Base-by-base conservation (phyloP, 1,140 invertebrate genomes). In the Musca vetustissima region DNA sequence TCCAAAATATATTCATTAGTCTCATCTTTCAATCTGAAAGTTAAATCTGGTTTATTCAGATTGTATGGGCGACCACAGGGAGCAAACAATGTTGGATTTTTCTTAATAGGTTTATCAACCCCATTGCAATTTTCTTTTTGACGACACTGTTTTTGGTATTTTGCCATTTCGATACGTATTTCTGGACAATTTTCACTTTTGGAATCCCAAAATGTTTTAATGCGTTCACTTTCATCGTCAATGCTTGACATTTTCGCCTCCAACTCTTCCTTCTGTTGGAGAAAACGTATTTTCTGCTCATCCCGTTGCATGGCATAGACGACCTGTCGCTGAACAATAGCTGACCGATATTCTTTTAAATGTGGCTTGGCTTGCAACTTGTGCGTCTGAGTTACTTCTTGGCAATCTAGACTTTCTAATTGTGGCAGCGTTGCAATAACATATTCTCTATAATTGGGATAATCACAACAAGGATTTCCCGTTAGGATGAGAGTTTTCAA, bases 381-480 rank as follows among this genome's bases (percentile, higher is more conserved):
- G 75, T 97, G 93, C 15, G 92, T 92, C 79, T 87, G 87, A 67
- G 88, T 88, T 64, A 98, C 91, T 70, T 90, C 87, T 24, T 72
- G 77, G 14, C 90, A 90, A 83, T 98, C 96, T 0, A 98, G 85
- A 70, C 85, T 87, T 69, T 87, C 82, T 53, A 98, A 81, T 75
- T 95, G 91, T 1, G 93, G 92, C 69, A 98, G 78, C 48, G 88
- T 89, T 2, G 88, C 90, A 69, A 97, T 87, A 11, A 96, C 90
- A 85, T 91, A 98, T 28, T 92, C 85, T 71, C 93, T 86, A 82
- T 98, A 98, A 13, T 91, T 90, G 53, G 91, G 86, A 84, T 89
- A 98, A 73, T 96, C 91, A 57, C 84, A 84, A 67, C 86, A 88
- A 1, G 89, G 89, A 81, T 91, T 90, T 9, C 90, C 90, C 32